Conservation (phyloP, 1,140 invertebrate species). For the Brachionus koreanus region DNA sequence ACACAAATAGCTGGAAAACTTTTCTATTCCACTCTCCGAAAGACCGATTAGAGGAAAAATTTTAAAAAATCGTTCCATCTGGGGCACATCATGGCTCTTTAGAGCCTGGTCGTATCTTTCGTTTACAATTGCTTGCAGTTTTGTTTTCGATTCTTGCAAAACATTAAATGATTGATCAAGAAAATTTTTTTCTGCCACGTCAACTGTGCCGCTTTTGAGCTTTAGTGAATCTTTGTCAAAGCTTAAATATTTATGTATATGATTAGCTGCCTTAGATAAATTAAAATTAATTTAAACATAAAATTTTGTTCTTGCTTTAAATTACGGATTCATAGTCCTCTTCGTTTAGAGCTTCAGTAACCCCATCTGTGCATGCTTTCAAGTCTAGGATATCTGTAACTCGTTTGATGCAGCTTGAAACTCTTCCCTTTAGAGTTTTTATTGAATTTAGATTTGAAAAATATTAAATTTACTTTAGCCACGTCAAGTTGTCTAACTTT, state of each 20-base stretch:
- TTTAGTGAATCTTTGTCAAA: slow-evolving; percentile 83
- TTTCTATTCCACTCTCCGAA: slow-evolving; percentile 80
- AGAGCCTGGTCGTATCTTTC: slow-evolving; percentile 87
- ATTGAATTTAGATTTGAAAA: slow-evolving; percentile 42
- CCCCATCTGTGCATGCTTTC: slow-evolving; percentile 88
- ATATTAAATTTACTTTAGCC: slow-evolving; percentile 68
- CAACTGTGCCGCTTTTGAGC: slow-evolving; percentile 67
- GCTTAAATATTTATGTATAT: slow-evolving; percentile 86
- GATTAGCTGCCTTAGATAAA: slow-evolving; percentile 72
- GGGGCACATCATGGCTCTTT: slow-evolving; percentile 75
- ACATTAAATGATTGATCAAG: slow-evolving; percentile 72
- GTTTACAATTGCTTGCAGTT: slow-evolving; percentile 70
- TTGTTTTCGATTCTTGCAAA: slow-evolving; percentile 76
- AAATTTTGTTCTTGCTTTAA: slow-evolving; percentile 60
- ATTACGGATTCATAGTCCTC: slow-evolving; percentile 66
- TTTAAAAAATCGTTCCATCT: slow-evolving; percentile 93
- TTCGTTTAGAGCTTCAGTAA: slow-evolving; percentile 80
- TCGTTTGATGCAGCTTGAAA: slow-evolving; percentile 85
- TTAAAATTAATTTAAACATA: neutral
- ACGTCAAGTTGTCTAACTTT: slow-evolving; percentile 90
- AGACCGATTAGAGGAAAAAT: slow-evolving; percentile 90
- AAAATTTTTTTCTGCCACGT: slow-evolving; percentile 59
- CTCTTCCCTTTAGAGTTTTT: slow-evolving; percentile 68
- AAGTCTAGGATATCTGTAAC: slow-evolving; percentile 94
- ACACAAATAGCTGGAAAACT: slow-evolving; percentile 85